phyloP scores from a whole-genome alignment of 2,797 vertebrate species.

The Hafferia zeledoni region DNA sequence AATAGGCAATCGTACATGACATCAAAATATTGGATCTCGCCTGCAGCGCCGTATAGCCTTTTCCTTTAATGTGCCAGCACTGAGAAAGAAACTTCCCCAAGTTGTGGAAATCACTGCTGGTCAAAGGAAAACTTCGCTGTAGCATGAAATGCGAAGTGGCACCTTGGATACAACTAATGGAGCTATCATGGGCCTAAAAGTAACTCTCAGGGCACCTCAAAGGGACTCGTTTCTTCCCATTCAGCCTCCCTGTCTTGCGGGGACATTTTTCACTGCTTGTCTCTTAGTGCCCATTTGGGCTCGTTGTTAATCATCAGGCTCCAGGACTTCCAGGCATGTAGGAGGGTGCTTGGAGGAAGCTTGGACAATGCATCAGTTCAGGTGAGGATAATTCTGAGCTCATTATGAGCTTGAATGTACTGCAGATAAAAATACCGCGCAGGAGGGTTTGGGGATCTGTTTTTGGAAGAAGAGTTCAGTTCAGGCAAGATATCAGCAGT shows the following conservation, averaged over 20 bases:
- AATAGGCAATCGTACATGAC: constrained; percentile 35
- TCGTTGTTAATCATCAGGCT: background rate
- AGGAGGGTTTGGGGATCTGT: background rate
- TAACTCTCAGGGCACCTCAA: constrained; percentile 33
- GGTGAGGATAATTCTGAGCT: constrained; percentile 42
- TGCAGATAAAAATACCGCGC: background rate
- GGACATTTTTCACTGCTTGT: constrained; percentile 8
- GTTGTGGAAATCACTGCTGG: constrained; percentile 41
- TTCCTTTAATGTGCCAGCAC: constrained; percentile 44
- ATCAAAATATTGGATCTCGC: constrained; percentile 48
- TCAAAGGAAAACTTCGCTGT: constrained; percentile 28
- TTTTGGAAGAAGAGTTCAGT: background rate
- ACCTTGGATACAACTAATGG: constrained; percentile 38
- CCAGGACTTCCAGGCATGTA: background rate
- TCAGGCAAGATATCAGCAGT: background rate
- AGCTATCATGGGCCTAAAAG: constrained; percentile 46
- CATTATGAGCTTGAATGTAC: background rate
- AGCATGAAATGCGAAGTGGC: constrained; percentile 62
- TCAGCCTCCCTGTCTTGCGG: constrained; percentile 8
- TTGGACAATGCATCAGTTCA: constrained; percentile 41
- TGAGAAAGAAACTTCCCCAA: constrained; percentile 55
- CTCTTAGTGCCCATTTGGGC: background rate
- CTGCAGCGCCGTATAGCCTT: constrained; percentile 16
- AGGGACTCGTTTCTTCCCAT: background rate
- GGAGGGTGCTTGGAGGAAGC: background rate